Evolutionary conservation across 2,797 vertebrate genomes (phyloP).

Genomic region (Adrianichthys oophorus): DNA sequence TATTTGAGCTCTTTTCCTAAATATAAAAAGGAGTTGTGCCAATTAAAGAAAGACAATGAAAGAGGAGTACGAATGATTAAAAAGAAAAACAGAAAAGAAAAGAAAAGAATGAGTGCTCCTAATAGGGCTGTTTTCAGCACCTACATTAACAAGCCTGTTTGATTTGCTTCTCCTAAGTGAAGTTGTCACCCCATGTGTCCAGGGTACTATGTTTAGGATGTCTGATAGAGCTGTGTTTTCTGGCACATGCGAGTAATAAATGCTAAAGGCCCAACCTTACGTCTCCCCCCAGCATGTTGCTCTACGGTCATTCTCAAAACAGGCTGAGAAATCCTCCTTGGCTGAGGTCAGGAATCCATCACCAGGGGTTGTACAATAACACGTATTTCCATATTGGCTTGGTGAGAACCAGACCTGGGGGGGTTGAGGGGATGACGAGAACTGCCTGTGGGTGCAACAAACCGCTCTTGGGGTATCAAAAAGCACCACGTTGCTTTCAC

Average conservation of each 20-base stretch:
- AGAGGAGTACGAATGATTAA: conserved; percentile 64
- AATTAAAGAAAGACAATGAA: conserved; percentile 53
- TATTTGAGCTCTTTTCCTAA: too few relatives aligned
- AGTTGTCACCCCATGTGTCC: conserved; percentile 74
- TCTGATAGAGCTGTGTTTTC: conserved; percentile 77
- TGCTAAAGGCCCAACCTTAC: conserved; percentile 66
- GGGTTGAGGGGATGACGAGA: conserved; percentile 19
- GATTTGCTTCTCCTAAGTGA: conserved; percentile 70
- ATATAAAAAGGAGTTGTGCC: not conserved
- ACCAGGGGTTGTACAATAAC: conserved; percentile 59
- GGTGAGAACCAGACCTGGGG: conserved; percentile 57
- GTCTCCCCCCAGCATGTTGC: conserved; percentile 60
- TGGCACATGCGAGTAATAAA: conserved; percentile 72
- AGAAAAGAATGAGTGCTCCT: conserved; percentile 61
- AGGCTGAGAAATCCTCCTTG: conserved; percentile 66
- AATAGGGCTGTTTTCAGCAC: conserved; percentile 74
- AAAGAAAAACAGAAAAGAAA: conserved; percentile 49
- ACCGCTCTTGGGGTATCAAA: conserved; percentile 48
- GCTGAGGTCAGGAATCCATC: conserved; percentile 73
- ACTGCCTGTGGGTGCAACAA: not conserved
- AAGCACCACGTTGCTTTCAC: conserved; percentile 50
- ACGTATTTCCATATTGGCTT: conserved; percentile 62
- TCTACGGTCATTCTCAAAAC: conserved; percentile 72
- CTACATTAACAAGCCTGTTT: conserved; percentile 77
- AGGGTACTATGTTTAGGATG: conserved; percentile 68